Evolutionary conservation across 2,113 vertebrate species (phyloP), one percentile per base, ranked within the genome.

Genomic region (Psilopsiagon aymara): DNA sequence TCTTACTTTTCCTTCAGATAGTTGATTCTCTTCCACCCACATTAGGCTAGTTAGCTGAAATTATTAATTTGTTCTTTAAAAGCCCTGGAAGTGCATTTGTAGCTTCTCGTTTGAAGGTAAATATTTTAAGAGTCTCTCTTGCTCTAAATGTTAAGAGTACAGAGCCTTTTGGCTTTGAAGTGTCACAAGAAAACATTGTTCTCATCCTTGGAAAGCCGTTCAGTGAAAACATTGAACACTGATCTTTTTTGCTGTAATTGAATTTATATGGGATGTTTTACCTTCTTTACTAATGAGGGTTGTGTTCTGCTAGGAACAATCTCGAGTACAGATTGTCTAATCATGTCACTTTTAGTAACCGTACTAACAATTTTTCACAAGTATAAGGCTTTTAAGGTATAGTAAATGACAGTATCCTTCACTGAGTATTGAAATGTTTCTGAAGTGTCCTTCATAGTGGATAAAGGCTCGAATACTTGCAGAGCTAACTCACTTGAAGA

Each of bases 111-210:
- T 86, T 35, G 17, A 64, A 90, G 62, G 69, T 52, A 78, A 82
- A 79, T 93, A 90, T 75, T 95, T 82, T 47, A 69, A 70, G 78
- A 94, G 66, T 51, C 37, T 86, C 68, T 73, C 52, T 83, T 88
- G 33, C 21, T 78, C 46, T 47, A 24, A 0, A 13, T 82, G 16
- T 86, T 74, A 74, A 9, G 57, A 74, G 12, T 47, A 46, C 57
- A 88, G 59, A 93, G 59, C 70, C 23, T 17, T 86, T 92, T 94
- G 80, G 55, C 71, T 24, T 29, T 86, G 80, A 88, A 86, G 68
- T 82, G 47, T 79, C 83, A 71, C 64, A 21, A 82, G 53, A 75
- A 82, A 2, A 0, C 10, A 13, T 52, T 94, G 31, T 80, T 94
- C 71, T 55, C 16, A 62, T 10, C 47, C 51, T 83, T 66, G 52